phyloP scores from a whole-genome alignment of 2,113 vertebrate species.

The Climacteris rufus region DNA sequence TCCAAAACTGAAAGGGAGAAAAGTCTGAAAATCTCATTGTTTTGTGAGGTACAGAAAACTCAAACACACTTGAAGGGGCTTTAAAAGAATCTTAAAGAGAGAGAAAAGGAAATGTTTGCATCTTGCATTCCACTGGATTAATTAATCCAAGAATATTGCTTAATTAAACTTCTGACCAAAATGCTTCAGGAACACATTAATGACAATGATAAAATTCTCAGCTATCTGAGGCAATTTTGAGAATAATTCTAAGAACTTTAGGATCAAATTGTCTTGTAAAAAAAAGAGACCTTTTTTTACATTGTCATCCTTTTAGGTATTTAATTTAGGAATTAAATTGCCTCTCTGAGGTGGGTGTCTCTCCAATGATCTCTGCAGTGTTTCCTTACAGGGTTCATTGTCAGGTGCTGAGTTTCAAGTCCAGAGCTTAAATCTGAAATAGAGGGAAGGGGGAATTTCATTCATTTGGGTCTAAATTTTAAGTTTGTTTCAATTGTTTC shows the following conservation, averaged over 20 bases:
- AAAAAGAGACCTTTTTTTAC: neutral
- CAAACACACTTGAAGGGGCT: neutral
- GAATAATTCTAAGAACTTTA: neutral
- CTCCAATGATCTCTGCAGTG: neutral
- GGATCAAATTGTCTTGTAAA: neutral
- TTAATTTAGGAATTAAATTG: neutral
- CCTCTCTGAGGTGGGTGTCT: neutral
- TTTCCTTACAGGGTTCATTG: neutral
- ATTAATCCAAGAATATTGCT: neutral
- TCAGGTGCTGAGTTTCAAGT: neutral
- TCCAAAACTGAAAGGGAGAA: neutral
- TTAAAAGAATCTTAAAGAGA: neutral
- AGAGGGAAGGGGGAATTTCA: neutral
- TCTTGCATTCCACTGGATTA: neutral
- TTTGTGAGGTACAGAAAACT: neutral
- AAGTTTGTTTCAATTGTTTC: neutral
- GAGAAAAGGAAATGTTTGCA: neutral
- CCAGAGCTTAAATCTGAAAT: neutral
- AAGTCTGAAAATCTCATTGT: neutral
- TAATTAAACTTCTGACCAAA: neutral
- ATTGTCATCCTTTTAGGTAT: neutral
- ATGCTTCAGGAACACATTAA: neutral
- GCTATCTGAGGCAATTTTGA: neutral
- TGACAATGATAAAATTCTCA: neutral
- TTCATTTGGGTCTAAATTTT: neutral